These are phyloP conservation scores for Xiphophorus maculatus DNA, from an alignment of 2,113 vertebrate species.

Conservation along the genomic window DNA sequence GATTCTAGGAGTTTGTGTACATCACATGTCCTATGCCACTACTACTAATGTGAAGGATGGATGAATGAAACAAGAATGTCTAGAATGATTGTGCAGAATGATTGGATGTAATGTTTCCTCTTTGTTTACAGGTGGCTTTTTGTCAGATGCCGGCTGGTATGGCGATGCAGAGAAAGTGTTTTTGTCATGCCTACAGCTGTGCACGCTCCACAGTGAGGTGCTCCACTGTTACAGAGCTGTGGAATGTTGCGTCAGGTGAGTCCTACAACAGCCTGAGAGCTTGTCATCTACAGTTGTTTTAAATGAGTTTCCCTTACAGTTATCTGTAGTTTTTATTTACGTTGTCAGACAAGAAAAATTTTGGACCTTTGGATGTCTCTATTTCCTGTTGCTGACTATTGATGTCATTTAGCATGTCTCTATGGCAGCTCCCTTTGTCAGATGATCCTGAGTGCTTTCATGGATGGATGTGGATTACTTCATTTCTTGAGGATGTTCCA, in stretches of 20 bases:
- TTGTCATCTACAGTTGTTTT: neutral
- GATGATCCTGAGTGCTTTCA: too few species aligned
- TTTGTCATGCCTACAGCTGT: slow-evolving; percentile 95
- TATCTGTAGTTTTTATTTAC: too few species aligned
- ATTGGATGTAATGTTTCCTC: neutral
- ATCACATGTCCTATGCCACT: neutral
- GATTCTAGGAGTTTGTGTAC: neutral
- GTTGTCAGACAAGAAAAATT: too few species aligned
- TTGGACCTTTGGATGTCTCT: too few species aligned
- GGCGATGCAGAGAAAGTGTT: slow-evolving; percentile 98
- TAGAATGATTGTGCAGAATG: neutral
- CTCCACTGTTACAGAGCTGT: slow-evolving; percentile 96
- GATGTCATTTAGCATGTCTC: too few species aligned
- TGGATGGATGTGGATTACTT: too few species aligned
- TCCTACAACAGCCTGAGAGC: neutral
- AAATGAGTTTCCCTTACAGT: neutral
- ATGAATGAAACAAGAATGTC: neutral
- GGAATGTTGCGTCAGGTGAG: slow-evolving; percentile 97
- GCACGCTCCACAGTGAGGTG: slow-evolving; percentile 94
- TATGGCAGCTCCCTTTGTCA: too few species aligned
- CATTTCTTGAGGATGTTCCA: too few species aligned
- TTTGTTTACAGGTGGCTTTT: slow-evolving; percentile 87
- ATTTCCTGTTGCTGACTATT: too few species aligned
- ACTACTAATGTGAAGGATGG: neutral
- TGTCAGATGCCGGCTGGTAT: slow-evolving; percentile 98